A percentile compares a stretch with the other conserved stretches of the same genome.
Conservation (phyloP, 2,797 vertebrate genomes). For the Linurgus olivaceus region DNA sequence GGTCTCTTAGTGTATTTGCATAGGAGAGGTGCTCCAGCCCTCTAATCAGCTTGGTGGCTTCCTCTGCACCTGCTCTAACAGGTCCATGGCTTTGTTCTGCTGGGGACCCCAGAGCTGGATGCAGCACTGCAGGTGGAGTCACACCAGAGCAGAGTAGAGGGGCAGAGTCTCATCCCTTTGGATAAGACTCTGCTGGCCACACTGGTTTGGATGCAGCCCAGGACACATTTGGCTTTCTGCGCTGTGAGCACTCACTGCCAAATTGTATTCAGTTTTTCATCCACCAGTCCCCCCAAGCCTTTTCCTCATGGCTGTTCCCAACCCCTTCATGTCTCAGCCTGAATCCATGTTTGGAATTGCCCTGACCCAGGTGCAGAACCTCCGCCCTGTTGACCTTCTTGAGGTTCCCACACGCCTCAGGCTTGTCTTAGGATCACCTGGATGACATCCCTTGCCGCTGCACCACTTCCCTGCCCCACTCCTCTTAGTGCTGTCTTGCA, state of each 20-base stretch:
- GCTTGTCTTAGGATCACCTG: not conserved
- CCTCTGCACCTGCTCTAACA: not conserved
- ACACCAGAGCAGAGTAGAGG: not conserved
- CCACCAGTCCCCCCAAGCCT: not conserved
- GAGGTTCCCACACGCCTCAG: not conserved
- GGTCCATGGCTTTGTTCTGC: not conserved
- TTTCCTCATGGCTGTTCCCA: not conserved
- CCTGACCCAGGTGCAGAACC: not conserved
- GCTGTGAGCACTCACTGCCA: not conserved
- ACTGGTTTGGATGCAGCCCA: not conserved
- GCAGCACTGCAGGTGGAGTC: not conserved
- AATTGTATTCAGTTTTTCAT: not conserved
- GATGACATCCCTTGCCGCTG: not conserved
- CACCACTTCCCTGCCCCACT: not conserved
- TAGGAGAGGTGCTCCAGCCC: not conserved
- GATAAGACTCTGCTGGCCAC: fast-evolving
- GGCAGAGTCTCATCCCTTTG: not conserved
- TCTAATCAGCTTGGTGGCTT: not conserved
- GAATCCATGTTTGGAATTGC: not conserved
- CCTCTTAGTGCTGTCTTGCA: not conserved
- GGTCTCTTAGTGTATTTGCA: not conserved
- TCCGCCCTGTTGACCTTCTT: not conserved
- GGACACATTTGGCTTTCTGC: fast-evolving
- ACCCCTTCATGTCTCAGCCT: not conserved
- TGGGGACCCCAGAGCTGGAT: not conserved